These are phyloP conservation scores for Drosophila anomalata DNA, from an alignment of 2,888 invertebrate genomes.

Conservation along the genomic window DNA sequence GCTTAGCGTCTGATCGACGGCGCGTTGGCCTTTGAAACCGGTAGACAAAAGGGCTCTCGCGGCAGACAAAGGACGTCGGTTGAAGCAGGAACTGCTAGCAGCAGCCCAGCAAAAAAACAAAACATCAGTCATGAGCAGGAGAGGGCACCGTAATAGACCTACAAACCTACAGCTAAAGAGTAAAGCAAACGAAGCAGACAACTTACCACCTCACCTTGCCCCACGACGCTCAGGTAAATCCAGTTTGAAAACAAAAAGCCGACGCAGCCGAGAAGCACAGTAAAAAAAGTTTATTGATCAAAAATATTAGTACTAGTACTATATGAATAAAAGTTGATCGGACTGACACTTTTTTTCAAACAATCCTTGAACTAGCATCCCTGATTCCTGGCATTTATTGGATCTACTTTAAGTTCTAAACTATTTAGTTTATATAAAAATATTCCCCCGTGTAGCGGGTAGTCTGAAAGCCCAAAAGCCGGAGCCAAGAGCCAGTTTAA, in stretches of 20 bases:
- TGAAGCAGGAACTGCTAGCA: conserved; percentile 10
- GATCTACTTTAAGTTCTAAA: too few species aligned
- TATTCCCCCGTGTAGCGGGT: neutral
- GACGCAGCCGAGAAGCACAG: neutral
- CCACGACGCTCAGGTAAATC: conserved; percentile 51
- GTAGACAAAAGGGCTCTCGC: conserved; percentile 46
- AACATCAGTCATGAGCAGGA: conserved; percentile 16
- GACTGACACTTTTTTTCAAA: too few species aligned
- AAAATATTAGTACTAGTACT: neutral
- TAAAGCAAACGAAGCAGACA: conserved; percentile 25
- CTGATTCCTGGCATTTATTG: too few species aligned
- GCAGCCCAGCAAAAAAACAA: conserved; percentile 14
- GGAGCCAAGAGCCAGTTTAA: conserved; percentile 54
- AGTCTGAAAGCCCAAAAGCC: conserved; percentile 10
- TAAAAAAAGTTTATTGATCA: neutral
- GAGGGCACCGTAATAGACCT: conserved; percentile 74
- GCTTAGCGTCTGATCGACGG: conserved; percentile 38
- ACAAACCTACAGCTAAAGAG: conserved; percentile 68
- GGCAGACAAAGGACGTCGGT: conserved; percentile 39
- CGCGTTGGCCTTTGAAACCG: conserved; percentile 48
- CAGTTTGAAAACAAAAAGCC: conserved; percentile 59
- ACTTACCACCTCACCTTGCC: conserved; percentile 31
- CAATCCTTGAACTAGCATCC: too few species aligned
- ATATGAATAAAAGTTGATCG: too few species aligned
- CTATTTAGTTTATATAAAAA: neutral